Base-by-base conservation (phyloP, 2,113 vertebrate genomes). In the Rafetus swinhoei region DNA sequence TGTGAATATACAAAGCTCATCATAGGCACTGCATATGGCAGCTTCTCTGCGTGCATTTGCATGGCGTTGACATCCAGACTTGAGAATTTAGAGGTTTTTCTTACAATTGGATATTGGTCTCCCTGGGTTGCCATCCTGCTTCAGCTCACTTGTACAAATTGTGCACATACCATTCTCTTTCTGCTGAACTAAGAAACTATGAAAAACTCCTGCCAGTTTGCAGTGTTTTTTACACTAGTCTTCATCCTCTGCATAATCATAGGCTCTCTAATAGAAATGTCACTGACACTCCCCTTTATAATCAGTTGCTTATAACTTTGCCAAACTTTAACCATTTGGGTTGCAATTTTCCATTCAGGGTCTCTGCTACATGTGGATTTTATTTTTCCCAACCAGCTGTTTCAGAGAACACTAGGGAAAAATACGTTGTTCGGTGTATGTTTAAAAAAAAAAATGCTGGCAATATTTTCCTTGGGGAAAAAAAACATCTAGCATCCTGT, bases 21-120 rank as follows among this genome's bases (percentile, higher is more conserved):
- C 32, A 39, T 65, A 83, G 81, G 77, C 50, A 90, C 52, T 77
- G 62, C 60, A 9, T 83, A 25, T 22, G 1, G 65, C 39, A 82
- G 83, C 45, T 12, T 82, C 54, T 10, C 29, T 50, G n/a, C 5
- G 15, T 52, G 13, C 83, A 1, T 90, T 91, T 93, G 27, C 9
- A 13, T 55, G 35, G 32, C 79, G 93, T 89, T 93, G 21, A 80
- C 45, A 3, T 65, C 86, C 86, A 45, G 53, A 1, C 69, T 50
- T 60, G 72, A 95, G 86, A 53, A n/a, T 85, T 93, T 83, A 79
- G 39, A 93, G 77, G 90, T 80, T 72, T 72, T 72, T 15, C 69
- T 72, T 19, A 32, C 12, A 35, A 8, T 21, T 72, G 69, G 29
- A 35, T 72, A 35, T 35, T 72, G n/a, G 69, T 72, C 16, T 19